phyloP scores from a whole-genome alignment of 1,140 invertebrate genomes.

The Melanaphis sacchari region DNA sequence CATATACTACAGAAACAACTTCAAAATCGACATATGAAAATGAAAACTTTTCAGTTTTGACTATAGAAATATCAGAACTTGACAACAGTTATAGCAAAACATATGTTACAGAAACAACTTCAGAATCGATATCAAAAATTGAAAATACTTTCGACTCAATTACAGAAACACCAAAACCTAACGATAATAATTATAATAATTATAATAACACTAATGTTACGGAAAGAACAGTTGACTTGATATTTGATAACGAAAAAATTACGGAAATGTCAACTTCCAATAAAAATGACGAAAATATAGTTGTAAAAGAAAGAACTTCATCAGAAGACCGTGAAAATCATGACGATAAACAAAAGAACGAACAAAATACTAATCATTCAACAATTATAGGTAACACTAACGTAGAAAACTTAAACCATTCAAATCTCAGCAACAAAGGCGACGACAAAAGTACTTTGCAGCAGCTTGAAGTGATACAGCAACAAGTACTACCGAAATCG shows the following conservation, averaged over 20 bases:
- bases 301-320: neutral
- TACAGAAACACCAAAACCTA: neutral
- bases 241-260: neutral
- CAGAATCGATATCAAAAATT: neutral
- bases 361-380: neutral
- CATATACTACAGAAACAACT: neutral
- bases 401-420: neutral
- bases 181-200: neutral
- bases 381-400: neutral
- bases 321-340: neutral
- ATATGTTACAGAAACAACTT: no score
- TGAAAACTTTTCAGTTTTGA: neutral
- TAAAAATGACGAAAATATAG: neutral
- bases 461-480: neutral
- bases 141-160: neutral
- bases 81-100: neutral
- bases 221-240: neutral
- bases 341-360: neutral
- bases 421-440: no score
- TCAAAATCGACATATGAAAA: neutral
- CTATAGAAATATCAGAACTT: neutral
- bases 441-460: neutral
- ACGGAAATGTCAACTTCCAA: neutral
- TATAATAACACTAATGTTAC: neutral
- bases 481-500: neutral